Conservation (phyloP, 1,140 invertebrate genomes). For the Gryllus bimaculatus region DNA sequence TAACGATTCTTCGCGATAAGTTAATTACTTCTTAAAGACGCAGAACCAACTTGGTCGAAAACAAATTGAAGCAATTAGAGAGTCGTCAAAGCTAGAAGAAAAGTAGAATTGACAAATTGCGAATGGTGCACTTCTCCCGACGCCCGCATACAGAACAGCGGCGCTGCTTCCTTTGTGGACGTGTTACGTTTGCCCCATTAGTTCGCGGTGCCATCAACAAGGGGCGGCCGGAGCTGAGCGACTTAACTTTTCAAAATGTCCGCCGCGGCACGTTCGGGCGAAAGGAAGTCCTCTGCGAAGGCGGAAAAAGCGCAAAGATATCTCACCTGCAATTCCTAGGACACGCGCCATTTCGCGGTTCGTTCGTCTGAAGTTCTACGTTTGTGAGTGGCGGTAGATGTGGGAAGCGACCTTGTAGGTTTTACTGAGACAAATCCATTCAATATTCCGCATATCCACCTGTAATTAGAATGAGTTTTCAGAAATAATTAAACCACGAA, state of each 20-base stretch:
- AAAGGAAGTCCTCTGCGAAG: too few relatives aligned
- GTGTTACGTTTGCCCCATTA: background rate
- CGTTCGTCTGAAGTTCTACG: too few relatives aligned
- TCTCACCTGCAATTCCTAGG: too few relatives aligned
- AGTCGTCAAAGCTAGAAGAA: background rate
- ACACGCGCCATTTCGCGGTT: too few relatives aligned
- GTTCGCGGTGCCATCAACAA: background rate
- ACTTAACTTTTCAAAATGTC: background rate
- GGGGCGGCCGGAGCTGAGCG: background rate
- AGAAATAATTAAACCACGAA: too few relatives aligned
- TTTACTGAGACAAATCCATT: too few relatives aligned
- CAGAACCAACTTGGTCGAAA: background rate
- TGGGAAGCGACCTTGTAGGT: too few relatives aligned
- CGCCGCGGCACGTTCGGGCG: too few relatives aligned
- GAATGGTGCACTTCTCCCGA: background rate
- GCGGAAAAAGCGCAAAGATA: too few relatives aligned
- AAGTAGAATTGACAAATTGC: background rate
- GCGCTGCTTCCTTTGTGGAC: background rate
- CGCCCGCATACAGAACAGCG: background rate
- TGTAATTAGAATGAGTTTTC: too few relatives aligned
- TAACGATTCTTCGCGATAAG: background rate
- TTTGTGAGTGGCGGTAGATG: too few relatives aligned
- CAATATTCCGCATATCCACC: too few relatives aligned
- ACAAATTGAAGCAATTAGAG: slow-evolving; percentile 1
- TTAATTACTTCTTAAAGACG: slow-evolving; percentile 2